Base-by-base conservation (phyloP, 2,888 invertebrate species). In the Elmis aenea region DNA sequence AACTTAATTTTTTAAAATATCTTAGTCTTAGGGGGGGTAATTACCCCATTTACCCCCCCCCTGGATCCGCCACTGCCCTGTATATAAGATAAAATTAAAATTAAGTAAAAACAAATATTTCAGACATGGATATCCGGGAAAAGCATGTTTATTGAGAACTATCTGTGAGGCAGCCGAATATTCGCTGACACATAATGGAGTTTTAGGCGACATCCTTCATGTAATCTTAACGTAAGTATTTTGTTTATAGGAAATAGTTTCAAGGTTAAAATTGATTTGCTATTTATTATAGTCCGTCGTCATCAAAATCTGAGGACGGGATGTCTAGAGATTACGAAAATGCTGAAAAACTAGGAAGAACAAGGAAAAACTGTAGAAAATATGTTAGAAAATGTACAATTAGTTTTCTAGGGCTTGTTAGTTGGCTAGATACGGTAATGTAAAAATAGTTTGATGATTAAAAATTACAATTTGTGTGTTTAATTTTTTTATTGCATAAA, bases 81-180 rank as follows among this genome's bases (percentile, higher is more conserved):
- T n/a, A n/a, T n/a, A n/a, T n/a, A n/a, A n/a, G n/a, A n/a, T n/a
- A n/a, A 9, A 15, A 25, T 14, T 15, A 6, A 10, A 11, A 16
- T 18, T 15, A 26, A 26, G 5, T 2, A 25, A 33, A 31, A 9
- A 11, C n/a, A n/a, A 9, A 15, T 24, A 16, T 62, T 66, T 28
- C 62, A 80, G 80, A 38, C 66, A 74, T 44, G 75, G 78, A 13
- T 77, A 75, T 58, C 64, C 71, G 37, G 82, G 80, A 3, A 71
- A 69, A 27, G 64, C 68, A 15, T 84, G 83, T 59, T 67, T 84
- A 39, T 67, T 81, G 44, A 70, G 80, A 47, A 72, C 76, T 27
- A 80, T 84, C 55, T 84, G 83, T 54, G 83, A 83, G 60, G 74
- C 76, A 40, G 72, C 76, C 32, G 70, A 67, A 33, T 62, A 66